Conservation (phyloP, 2,113 vertebrate genomes). For the Ahaetulla prasina region DNA sequence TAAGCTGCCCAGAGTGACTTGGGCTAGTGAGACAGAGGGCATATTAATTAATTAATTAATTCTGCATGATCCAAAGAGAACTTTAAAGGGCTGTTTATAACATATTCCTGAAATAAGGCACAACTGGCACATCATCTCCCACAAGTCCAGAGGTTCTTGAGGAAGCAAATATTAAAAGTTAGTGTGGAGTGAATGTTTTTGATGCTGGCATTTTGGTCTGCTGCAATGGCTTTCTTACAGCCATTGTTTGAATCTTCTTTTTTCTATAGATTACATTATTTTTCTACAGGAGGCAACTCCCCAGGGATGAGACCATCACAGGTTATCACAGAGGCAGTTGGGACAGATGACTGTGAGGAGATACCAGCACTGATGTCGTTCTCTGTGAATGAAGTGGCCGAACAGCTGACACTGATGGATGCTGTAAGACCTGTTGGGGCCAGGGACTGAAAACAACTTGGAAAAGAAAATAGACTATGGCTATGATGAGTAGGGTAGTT, state of each 20-base stretch:
- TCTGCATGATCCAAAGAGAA: not conserved
- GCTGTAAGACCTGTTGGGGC: slow-evolving; percentile 55
- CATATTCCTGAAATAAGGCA: not conserved
- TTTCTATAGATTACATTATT: not conserved
- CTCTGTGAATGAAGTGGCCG: slow-evolving; percentile 68
- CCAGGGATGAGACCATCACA: not conserved
- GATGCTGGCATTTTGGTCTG: not conserved
- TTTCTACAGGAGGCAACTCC: not conserved
- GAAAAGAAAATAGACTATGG: not conserved
- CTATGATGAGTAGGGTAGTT: not conserved
- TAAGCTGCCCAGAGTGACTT: not conserved
- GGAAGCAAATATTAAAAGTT: not conserved
- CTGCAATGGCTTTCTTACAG: not conserved
- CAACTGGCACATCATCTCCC: not conserved
- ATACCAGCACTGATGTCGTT: slow-evolving; percentile 73
- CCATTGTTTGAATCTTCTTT: not conserved
- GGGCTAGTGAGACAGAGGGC: not conserved
- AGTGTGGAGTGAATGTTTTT: not conserved
- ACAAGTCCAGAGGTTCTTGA: not conserved
- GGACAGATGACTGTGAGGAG: slow-evolving; percentile 42
- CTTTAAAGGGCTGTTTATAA: not conserved
- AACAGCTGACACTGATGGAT: slow-evolving; percentile 81
- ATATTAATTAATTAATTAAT: not conserved
- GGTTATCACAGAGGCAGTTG: slow-evolving; percentile 44
- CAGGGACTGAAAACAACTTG: not conserved